Percentiles rank a stretch among this genome's conserved stretches.
phyloP scores from a whole-genome alignment of 2,888 invertebrate species.

The Erebia epiphron region DNA sequence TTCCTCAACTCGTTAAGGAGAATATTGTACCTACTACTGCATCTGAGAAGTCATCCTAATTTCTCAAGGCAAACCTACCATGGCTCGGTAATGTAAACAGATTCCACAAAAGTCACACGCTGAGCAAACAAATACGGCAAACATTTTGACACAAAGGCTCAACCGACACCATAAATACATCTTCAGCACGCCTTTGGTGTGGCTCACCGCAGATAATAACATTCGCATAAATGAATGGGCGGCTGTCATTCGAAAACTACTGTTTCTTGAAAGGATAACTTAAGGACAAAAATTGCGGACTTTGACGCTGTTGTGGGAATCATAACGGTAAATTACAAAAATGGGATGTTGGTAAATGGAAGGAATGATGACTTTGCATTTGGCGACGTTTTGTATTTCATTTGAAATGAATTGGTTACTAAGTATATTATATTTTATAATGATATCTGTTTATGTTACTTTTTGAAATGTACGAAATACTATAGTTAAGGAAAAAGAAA shows the following conservation, averaged over 20 bases:
- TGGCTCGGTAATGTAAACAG: conserved; percentile 8
- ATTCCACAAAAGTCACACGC: conserved; percentile 49
- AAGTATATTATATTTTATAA: too few species aligned
- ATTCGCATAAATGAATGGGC: conserved; percentile 34
- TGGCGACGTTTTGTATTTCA: conserved; percentile 3
- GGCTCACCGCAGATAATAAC: conserved; percentile 36
- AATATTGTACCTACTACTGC: not conserved
- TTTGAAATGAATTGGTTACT: not conserved
- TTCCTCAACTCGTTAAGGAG: too few species aligned
- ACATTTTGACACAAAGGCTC: conserved; percentile 60
- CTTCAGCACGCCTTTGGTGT: conserved; percentile 50
- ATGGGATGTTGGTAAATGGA: conserved; percentile 12
- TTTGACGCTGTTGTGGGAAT: conserved; percentile 23
- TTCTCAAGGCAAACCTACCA: not conserved
- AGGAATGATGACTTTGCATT: conserved; percentile 34
- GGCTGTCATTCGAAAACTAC: conserved; percentile 40
- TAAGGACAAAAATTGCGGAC: conserved; percentile 26
- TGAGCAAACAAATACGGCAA: conserved; percentile 59
- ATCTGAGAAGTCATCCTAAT: not conserved
- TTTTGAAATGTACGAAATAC: too few species aligned
- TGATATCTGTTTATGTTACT: too few species aligned
- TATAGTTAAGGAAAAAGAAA: too few species aligned
- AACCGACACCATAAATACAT: conserved; percentile 46
- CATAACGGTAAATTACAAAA: conserved; percentile 29
- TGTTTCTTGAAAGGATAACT: conserved; percentile 35